Base-by-base conservation (phyloP, 1,140 invertebrate species). In the Zaprionus gabonicus region DNA sequence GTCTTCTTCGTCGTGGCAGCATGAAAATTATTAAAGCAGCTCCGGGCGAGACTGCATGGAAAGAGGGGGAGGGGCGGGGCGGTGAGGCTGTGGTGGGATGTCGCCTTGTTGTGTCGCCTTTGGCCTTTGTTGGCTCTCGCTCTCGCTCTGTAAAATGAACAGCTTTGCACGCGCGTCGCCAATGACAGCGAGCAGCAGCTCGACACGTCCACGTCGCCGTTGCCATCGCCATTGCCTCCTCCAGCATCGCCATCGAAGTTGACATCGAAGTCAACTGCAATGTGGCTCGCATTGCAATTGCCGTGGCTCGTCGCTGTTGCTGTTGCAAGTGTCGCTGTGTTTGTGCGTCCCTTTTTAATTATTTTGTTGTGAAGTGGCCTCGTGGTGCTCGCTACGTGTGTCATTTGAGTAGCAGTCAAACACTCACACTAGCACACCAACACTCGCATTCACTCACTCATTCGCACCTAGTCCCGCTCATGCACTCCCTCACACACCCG, bases 11-110 rank as follows among this genome's bases (percentile, higher is more conserved):
- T 28, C 23, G 28, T 49, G 71, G 66, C 80, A 75, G 64, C 73
- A 74, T 63, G 81, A 85, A 81, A 80, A 83, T 88, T 90, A 90
- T 88, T 88, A 81, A 90, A 88, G 76, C 66, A 79, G 81, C 85
- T 85, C 69, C 67, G 57, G 78, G 75, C 72, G 41, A 58, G 20
- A 62, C 44, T 64, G 75, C 65, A 73, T 10, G 25, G 10, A 34
- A 5, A 53, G 10, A 15, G 46, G 3, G 9, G 57, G 27, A 23
- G 51, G 31, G 31, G 28, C 46, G 59, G 28, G 55, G n/a, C 57
- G 49, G 28, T 25, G 67, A 70, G 49, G 73, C 56, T 27, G 25
- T 62, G 46, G 74, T 69, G 75, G 51, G 34, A 23, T 58, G 34
- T 27, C 34, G 63, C 73, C 62, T 41, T 60, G 38, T 38, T 60